These are phyloP conservation scores for Lithosia quadra DNA, from an alignment of 2,888 invertebrate species.

Conservation along the genomic window DNA sequence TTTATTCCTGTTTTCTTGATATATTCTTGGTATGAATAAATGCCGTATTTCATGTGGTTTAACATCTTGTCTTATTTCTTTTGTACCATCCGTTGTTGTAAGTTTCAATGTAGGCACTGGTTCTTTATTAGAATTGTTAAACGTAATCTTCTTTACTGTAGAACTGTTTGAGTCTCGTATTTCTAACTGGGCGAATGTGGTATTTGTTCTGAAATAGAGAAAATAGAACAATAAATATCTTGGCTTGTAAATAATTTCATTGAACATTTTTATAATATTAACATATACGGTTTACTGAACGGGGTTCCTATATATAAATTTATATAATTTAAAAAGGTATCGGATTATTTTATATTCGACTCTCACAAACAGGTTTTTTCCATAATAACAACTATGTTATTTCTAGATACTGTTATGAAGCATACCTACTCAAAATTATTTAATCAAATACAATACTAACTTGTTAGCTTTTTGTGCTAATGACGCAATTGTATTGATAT, in stretches of 20 bases:
- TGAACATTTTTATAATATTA: neutral
- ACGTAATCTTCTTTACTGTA: conserved; percentile 75
- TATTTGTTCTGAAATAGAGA: conserved; percentile 76
- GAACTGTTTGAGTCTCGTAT: conserved; percentile 76
- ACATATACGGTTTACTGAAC: neutral
- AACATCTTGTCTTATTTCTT: conserved; percentile 75
- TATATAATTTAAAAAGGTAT: neutral
- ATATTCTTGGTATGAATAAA: conserved; percentile 76
- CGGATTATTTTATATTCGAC: neutral
- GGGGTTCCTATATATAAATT: neutral
- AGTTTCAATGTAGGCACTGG: conserved; percentile 70
- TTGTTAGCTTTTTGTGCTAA: conserved; percentile 80
- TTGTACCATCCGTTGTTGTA: conserved; percentile 74
- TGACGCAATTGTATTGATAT: conserved; percentile 78
- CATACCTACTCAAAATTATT: neutral
- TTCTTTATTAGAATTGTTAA: conserved; percentile 77
- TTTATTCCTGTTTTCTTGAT: conserved; percentile 76
- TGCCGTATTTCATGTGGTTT: conserved; percentile 82
- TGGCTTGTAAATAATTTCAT: neutral
- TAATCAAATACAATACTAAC: conserved; percentile 65
- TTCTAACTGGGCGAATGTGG: conserved; percentile 82
- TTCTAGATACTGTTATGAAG: neutral
- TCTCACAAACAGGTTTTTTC: neutral
- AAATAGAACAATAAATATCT: conserved; percentile 1
- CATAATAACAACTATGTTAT: neutral